These are phyloP conservation scores for Araneus ventricosus DNA, from an alignment of 1,140 invertebrate species.

Conservation along the genomic window DNA sequence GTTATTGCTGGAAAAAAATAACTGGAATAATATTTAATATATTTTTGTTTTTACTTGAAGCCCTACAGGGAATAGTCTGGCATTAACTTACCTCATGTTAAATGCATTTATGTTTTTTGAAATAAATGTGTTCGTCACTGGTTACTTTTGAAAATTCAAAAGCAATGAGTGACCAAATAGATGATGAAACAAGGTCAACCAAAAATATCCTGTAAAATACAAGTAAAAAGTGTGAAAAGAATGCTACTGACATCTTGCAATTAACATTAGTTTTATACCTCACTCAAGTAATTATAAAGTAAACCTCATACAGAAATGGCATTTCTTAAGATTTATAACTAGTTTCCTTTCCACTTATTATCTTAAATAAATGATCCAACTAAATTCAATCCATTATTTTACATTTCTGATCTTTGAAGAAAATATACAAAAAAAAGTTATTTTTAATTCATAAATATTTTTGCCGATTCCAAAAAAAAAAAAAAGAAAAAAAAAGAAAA, in stretches of 20 bases:
- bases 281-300: too few species aligned
- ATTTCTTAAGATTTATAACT: too few species aligned
- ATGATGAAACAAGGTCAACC: conserved; percentile 17
- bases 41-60: not conserved
- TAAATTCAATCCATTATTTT: too few species aligned
- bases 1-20: not conserved
- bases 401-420: too few species aligned
- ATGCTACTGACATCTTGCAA: not conserved
- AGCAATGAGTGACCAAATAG: conserved; percentile 66
- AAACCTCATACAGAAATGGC: too few species aligned
- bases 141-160: conserved; percentile 63
- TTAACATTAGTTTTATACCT: not conserved
- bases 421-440: too few species aligned
- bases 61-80: conserved; percentile 23
- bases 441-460: too few species aligned
- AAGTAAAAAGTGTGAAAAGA: conserved; percentile 21
- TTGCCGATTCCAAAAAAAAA: too few species aligned
- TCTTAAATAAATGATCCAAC: too few species aligned
- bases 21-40: not conserved
- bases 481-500: too few species aligned
- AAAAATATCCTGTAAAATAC: conserved; percentile 68
- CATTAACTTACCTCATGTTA: conserved; percentile 70
- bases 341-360: too few species aligned
- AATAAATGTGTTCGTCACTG: conserved; percentile 60
- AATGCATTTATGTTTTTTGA: conserved; percentile 58